Evolutionary conservation across 2,113 vertebrate genomes (phyloP).

Genomic region (Heloderma charlesbogerti): DNA sequence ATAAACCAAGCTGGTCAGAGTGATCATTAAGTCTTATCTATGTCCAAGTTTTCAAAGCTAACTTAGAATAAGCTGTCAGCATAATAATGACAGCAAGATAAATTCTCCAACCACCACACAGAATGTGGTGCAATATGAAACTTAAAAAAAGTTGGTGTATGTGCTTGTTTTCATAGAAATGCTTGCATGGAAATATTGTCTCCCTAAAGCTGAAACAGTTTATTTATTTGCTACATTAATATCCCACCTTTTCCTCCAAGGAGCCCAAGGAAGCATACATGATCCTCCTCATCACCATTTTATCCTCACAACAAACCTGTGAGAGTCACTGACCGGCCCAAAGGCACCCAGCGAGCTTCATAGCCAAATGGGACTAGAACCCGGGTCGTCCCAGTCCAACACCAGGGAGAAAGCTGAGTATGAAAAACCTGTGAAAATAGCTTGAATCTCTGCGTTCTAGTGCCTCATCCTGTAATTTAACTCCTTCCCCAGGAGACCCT

Average conservation of each 20-base stretch:
- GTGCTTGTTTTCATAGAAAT: neutral
- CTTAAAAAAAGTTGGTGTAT: neutral
- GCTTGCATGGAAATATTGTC: neutral
- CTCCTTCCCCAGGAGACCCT: neutral
- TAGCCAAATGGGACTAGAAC: too few species aligned
- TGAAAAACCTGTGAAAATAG: neutral
- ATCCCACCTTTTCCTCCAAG: too few species aligned
- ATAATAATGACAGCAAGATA: neutral
- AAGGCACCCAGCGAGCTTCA: too few species aligned
- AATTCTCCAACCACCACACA: neutral
- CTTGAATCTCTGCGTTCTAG: too few species aligned
- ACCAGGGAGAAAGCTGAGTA: neutral
- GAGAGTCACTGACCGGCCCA: too few species aligned
- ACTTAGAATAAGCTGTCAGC: neutral
- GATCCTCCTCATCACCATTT: too few species aligned
- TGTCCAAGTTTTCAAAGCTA: neutral
- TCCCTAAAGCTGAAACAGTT: neutral
- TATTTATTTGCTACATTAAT: too few species aligned
- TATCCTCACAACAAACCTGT: too few species aligned
- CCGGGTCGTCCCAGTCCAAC: too few species aligned
- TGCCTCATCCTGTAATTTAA: neutral
- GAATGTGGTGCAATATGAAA: neutral
- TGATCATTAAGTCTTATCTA: neutral
- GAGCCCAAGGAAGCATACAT: too few species aligned
- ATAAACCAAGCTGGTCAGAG: neutral